Evolutionary conservation across 1,140 invertebrate species (phyloP).

Genomic region (Wasmannia auropunctata): DNA sequence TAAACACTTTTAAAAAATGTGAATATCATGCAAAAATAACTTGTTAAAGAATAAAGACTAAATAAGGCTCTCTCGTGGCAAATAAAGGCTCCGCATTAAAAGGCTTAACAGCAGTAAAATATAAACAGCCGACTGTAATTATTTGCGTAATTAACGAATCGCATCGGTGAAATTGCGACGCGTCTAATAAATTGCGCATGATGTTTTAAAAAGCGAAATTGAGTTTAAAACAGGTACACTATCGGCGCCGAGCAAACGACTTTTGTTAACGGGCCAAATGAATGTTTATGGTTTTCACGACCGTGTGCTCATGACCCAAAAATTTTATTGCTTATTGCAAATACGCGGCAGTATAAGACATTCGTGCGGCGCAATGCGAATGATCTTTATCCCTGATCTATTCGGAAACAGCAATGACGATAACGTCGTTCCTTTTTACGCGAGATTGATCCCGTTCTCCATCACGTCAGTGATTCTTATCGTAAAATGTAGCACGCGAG

Average conservation of each 20-base stretch:
- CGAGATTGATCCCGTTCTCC: slow-evolving; percentile 11
- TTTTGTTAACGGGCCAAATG: slow-evolving; percentile 1
- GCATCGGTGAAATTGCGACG: not conserved
- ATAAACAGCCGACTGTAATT: not conserved
- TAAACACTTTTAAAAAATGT: not conserved
- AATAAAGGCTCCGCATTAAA: not conserved
- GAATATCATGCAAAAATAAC: not conserved
- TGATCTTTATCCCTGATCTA: not conserved
- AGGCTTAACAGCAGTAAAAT: not conserved
- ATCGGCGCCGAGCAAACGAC: not conserved
- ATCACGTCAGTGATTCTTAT: slow-evolving; percentile 22
- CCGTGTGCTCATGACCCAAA: not conserved
- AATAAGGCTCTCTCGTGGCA: not conserved
- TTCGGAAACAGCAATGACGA: not conserved
- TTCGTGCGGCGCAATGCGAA: not conserved
- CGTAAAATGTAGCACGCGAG: not conserved
- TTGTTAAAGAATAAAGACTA: not conserved
- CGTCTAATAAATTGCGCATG: not conserved
- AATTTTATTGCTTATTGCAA: slow-evolving; percentile 2
- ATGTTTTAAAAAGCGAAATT: slow-evolving; percentile 3
- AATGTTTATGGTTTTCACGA: slow-evolving; percentile 5
- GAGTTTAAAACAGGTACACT: not conserved
- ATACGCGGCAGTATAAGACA: not conserved
- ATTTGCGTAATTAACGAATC: slow-evolving; percentile 1
- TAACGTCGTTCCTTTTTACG: slow-evolving; percentile 9